phyloP scores from a whole-genome alignment of 2,888 invertebrate species.

The Ochropleura leucogaster region DNA sequence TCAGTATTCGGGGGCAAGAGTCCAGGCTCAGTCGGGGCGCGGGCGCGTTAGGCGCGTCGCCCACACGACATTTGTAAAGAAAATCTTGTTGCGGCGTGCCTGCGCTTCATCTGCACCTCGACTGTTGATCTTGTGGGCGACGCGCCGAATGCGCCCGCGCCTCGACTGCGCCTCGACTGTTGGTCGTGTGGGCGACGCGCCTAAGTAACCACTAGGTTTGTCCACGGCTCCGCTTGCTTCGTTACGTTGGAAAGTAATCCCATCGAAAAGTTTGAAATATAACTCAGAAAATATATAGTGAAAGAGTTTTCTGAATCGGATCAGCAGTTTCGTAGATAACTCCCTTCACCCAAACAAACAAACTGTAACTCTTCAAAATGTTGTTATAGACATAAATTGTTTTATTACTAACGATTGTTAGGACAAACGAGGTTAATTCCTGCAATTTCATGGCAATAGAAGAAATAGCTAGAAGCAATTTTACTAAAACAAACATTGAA shows the following conservation, averaged over 20 bases:
- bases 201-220: neutral
- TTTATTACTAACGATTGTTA: conserved; percentile 5
- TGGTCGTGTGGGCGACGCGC: no score
- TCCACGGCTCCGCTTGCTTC: neutral
- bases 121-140: no score
- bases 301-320: neutral
- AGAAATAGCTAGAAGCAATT: conserved; percentile 35
- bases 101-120: no score
- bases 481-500: conserved; percentile 36
- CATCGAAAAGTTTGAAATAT: neutral
- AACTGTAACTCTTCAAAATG: neutral
- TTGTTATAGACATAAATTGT: neutral
- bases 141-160: no score
- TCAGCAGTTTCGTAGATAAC: neutral
- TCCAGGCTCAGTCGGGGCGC: no score
- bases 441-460: conserved; percentile 21
- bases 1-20: no score
- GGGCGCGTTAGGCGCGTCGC: no score
- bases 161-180: no score
- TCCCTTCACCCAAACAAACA: neutral
- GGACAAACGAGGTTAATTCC: conserved; percentile 11
- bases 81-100: no score
- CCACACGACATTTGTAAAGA: no score
- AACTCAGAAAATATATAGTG: neutral
- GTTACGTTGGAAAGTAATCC: neutral